Evolutionary conservation across 1,140 invertebrate genomes (phyloP), one percentile per base, ranked within the genome.

Genomic region (Eufriesea mexicana): DNA sequence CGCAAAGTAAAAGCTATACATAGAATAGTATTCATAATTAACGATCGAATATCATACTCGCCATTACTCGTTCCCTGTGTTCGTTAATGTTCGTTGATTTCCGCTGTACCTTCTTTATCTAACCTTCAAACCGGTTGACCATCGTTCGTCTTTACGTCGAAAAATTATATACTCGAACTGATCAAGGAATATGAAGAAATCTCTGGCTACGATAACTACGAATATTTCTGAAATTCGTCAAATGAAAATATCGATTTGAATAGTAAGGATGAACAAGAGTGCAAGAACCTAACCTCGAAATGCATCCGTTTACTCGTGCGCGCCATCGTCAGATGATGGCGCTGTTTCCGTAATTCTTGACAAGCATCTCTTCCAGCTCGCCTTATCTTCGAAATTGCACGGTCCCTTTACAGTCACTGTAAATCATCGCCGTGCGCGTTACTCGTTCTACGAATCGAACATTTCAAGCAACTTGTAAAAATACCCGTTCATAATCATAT

Each of bases 241-340:
- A 77, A 61, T 18, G 35, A 47, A 62, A 55, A 54, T 18, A 70
- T 64, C 54, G 18, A 14, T 49, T 45, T 14, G 59, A 18, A 12
- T 25, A 51, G 9, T 2, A 7, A 23, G 42, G 14, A 59, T 47
- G 20, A 49, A 55, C n/a, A n/a, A n/a, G n/a, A n/a, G 76, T 57
- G 14, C 25, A 79, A 74, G 20, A 54, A 61, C 16, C 62, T 80
- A 84, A 73, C 68, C 83, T 80, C 76, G 70, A 73, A 74, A 35
- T 47, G 54, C 14, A 42, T 61, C 54, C 42, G 49, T 67, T 51
- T 57, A 73, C 23, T 80, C 67, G 18, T 59, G 76, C 82, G 82
- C 59, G 67, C 51, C 42, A 73, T 79, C 61, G 12, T 55, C 61
- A 6, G 9, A 18, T 35, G 59, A 80, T 66, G 77, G 77, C 82